Percentiles rank a stretch among this genome's conserved stretches.
phyloP scores from a whole-genome alignment of 2,888 invertebrate species.

The Drosophila mimica region DNA sequence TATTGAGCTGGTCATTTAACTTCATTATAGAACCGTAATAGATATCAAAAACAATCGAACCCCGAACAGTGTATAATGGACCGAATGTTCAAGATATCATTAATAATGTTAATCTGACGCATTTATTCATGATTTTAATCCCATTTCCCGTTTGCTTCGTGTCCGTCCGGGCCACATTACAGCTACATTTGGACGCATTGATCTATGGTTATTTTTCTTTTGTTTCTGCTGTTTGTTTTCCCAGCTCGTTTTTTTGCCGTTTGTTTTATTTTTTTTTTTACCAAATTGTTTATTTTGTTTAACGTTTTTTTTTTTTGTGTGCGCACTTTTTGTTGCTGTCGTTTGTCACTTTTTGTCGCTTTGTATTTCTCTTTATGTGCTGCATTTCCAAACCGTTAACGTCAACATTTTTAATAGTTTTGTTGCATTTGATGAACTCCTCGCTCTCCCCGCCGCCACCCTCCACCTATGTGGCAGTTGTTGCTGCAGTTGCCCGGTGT shows the following conservation, averaged over 20 bases:
- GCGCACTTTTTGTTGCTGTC: constrained; percentile 44
- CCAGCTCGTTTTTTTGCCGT: constrained; percentile 51
- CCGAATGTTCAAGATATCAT: constrained; percentile 50
- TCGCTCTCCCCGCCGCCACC: constrained; percentile 16
- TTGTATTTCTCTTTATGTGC: constrained; percentile 51
- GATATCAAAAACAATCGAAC: constrained; percentile 18
- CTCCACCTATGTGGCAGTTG: constrained; percentile 3
- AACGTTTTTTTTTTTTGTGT: constrained; percentile 36
- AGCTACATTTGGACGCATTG: constrained; percentile 50
- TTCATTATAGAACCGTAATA: constrained; percentile 31
- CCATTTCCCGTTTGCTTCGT: constrained; percentile 49
- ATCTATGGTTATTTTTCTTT: constrained; percentile 38
- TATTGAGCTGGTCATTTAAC: constrained; percentile 12
- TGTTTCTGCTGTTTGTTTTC: constrained; percentile 34
- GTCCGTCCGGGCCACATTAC: constrained; percentile 35
- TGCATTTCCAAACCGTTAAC: constrained; percentile 76
- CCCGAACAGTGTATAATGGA: constrained; percentile 12
- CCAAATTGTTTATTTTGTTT: constrained; percentile 54
- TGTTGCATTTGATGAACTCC: constrained; percentile 66
- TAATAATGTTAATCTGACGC: constrained; percentile 55
- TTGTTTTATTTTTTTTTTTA: constrained; percentile 40
- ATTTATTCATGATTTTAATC: constrained; percentile 51
- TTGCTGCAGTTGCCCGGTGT: constrained; percentile 33
- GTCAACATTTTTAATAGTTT: constrained; percentile 68
- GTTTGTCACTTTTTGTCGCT: constrained; percentile 17